Evolutionary conservation across 2,888 invertebrate genomes (phyloP).

Genomic region (Polymixis flavicincta): DNA sequence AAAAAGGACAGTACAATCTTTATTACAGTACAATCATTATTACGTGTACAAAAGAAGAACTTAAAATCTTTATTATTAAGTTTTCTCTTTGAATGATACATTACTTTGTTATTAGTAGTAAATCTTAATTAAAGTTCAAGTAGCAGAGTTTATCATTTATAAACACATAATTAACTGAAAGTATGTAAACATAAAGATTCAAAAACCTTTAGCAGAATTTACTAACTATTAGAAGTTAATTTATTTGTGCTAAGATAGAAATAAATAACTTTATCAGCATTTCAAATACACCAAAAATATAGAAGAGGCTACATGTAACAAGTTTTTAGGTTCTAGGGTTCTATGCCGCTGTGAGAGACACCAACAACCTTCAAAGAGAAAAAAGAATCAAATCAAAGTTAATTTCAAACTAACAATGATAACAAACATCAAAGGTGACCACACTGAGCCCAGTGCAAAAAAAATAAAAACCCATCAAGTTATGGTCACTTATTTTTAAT

Average conservation of each 20-base stretch:
- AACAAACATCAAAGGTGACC: background rate
- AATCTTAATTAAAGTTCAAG: background rate
- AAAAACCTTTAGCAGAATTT: background rate
- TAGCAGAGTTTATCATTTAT: background rate
- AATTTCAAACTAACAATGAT: background rate
- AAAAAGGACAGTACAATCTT: too few relatives aligned
- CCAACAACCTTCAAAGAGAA: background rate
- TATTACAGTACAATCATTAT: too few relatives aligned
- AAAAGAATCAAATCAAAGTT: background rate
- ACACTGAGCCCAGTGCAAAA: background rate
- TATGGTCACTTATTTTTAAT: constrained; percentile 28
- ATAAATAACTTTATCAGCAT: background rate
- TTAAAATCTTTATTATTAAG: too few relatives aligned
- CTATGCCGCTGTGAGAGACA: background rate
- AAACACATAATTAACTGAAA: background rate
- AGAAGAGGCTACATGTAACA: background rate
- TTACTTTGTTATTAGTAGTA: background rate
- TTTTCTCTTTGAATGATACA: too few relatives aligned
- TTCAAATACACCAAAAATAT: background rate
- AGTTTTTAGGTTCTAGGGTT: background rate
- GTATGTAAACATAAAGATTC: background rate
- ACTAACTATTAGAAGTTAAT: background rate
- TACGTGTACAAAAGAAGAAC: too few relatives aligned
- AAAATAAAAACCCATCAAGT: constrained; percentile 11
- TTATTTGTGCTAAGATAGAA: background rate